Evolutionary conservation across 1,140 invertebrate genomes (phyloP), one percentile per base, ranked within the genome.

Genomic region (Acromyrmex echinatior): DNA sequence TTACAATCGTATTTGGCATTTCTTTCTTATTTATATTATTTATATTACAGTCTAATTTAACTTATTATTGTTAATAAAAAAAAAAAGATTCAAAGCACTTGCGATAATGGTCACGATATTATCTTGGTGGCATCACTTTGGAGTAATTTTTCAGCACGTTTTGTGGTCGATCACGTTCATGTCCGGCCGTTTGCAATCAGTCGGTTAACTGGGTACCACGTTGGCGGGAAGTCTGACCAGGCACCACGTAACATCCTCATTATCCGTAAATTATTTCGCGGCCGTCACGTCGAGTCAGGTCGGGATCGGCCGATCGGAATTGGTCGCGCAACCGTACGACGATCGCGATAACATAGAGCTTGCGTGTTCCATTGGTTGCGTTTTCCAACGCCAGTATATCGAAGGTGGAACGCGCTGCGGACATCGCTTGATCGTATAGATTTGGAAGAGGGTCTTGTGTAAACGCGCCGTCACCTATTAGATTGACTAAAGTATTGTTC

Each of bases 181-280:
- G 56, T 58, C 53, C 65, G 88, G 63, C 79, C 88, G 74, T 84
- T 81, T 51, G 63, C 89, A 84, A 87, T 90, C 89, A 81, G 88
- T 87, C 80, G 84, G 86, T 85, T 78, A 87, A 87, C 76, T 77
- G 79, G 65, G 68, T 90, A 76, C 68, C 86, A 63, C 66, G 56
- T 58, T 63, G 80, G 10, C 51, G 63, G 68, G 62, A 70, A 87
- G 62, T 85, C 74, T 70, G 89, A 65, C 73, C 79, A 74, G 73
- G 74, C 66, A 82, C 70, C 89, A 90, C 86, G 88, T 88, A 90
- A 28, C 80, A 58, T 90, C 76, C 86, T 90, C 89, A 90, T 90
- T 90, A 90, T 90, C 89, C 89, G 88, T 90, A 90, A 90, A 90
- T 90, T 90, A 90, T 90, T 90, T 90, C 88, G 74, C 66, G 53